phyloP scores from a whole-genome alignment of 2,888 invertebrate species.

The Charanyca ferruginea region DNA sequence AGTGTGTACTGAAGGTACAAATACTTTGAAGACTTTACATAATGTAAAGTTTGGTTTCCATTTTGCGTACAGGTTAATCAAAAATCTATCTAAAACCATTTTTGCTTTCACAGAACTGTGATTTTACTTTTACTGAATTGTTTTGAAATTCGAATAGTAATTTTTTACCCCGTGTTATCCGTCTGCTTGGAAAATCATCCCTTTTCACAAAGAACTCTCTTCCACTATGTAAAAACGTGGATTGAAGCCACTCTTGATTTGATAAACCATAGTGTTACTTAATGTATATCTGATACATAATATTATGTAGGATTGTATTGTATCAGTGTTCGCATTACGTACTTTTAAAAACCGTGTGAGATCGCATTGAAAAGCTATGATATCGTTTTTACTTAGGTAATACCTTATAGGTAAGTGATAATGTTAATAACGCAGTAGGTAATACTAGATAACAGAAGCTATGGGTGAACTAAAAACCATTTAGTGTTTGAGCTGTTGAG shows the following conservation, averaged over 20 bases:
- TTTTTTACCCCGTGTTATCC: not conserved
- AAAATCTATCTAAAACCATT: not conserved
- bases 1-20: not conserved
- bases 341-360: slow-evolving; percentile 37
- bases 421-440: slow-evolving; percentile 16
- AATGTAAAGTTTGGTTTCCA: not conserved
- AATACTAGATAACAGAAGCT: slow-evolving; percentile 48
- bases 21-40: not conserved
- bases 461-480: slow-evolving; percentile 65
- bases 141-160: too few relatives aligned
- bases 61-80: not conserved
- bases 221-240: not conserved
- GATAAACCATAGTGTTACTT: slow-evolving; percentile 33
- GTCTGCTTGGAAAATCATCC: not conserved
- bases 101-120: not conserved
- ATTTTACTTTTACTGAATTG: not conserved
- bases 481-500: slow-evolving; percentile 57
- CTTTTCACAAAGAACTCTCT: not conserved
- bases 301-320: slow-evolving; percentile 21
- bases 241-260: slow-evolving; percentile 1
- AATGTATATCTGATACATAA: slow-evolving; percentile 32
- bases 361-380: slow-evolving; percentile 42
- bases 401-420: too few relatives aligned
- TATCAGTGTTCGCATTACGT: slow-evolving; percentile 24
- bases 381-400: slow-evolving; percentile 43